These are phyloP conservation scores for Psittacula echo DNA, from an alignment of 2,797 vertebrate genomes.

Conservation along the genomic window DNA sequence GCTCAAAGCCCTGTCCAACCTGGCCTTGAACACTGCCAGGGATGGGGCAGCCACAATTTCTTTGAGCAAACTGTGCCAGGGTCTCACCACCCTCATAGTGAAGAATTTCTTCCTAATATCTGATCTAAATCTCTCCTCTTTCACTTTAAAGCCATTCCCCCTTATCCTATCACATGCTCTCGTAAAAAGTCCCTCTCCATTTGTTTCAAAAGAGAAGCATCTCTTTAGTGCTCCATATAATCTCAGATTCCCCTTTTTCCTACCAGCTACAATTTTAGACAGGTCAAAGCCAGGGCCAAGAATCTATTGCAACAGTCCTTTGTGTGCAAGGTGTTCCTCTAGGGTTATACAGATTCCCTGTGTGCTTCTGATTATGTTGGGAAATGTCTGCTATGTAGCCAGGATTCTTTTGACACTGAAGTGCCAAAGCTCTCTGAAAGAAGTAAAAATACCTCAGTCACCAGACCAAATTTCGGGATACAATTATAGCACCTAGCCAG, in stretches of 20 bases:
- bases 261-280: not conserved
- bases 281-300: not conserved
- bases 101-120: not conserved
- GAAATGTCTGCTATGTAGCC: not conserved
- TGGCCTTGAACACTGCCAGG: not conserved
- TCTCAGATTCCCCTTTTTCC: not conserved
- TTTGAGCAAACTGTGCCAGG: not conserved
- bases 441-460: not conserved
- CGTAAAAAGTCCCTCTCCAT: not conserved
- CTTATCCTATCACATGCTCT: not conserved
- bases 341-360: not conserved
- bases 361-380: not conserved
- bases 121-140: not conserved
- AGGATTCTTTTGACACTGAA: not conserved
- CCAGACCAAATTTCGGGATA: not conserved
- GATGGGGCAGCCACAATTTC: not conserved
- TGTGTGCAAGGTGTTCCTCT: not conserved
- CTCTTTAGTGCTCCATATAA: not conserved
- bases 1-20: not conserved
- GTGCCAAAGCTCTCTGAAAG: not conserved
- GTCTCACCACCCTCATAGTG: not conserved
- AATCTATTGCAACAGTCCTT: not conserved
- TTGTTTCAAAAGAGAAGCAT: not conserved
- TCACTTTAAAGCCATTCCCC: not conserved
- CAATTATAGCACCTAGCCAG: not conserved